Conservation (phyloP, 2,113 vertebrate genomes). For the Pavo muticus region DNA sequence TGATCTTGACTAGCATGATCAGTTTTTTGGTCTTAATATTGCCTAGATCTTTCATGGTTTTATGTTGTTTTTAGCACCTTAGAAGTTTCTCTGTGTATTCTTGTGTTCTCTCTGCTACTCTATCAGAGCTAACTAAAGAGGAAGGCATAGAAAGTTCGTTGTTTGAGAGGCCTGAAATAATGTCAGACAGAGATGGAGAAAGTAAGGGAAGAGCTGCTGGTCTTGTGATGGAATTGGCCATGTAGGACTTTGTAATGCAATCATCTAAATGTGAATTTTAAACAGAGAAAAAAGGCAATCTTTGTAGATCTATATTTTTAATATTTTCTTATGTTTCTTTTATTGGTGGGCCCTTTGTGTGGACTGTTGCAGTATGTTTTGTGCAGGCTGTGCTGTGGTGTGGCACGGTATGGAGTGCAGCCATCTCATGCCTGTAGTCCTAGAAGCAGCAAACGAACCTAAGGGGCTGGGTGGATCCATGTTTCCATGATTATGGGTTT, state of each 20-base stretch:
- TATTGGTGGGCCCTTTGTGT: neutral
- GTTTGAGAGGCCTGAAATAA: neutral
- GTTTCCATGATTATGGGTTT: neutral
- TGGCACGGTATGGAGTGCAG: neutral
- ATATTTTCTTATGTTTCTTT: neutral
- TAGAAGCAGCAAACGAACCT: neutral
- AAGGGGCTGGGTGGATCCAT: neutral
- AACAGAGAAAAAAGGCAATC: neutral
- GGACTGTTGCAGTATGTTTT: neutral
- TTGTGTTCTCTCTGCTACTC: neutral
- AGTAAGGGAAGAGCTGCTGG: neutral
- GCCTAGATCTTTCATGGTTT: neutral
- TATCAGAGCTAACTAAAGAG: neutral
- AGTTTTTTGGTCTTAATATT: neutral
- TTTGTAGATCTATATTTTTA: neutral
- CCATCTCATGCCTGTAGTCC: neutral
- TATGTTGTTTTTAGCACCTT: neutral
- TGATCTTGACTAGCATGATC: neutral
- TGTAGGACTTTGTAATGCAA: neutral
- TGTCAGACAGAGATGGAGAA: neutral
- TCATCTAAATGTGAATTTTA: neutral
- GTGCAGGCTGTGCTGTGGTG: neutral
- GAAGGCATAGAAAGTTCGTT: neutral
- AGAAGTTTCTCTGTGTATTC: neutral
- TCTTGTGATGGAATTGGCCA: fast-evolving